Evolutionary conservation across 2,797 vertebrate species (phyloP), one percentile per base, ranked within the genome.

Genomic region (Ctenopoma kingsleyae): DNA sequence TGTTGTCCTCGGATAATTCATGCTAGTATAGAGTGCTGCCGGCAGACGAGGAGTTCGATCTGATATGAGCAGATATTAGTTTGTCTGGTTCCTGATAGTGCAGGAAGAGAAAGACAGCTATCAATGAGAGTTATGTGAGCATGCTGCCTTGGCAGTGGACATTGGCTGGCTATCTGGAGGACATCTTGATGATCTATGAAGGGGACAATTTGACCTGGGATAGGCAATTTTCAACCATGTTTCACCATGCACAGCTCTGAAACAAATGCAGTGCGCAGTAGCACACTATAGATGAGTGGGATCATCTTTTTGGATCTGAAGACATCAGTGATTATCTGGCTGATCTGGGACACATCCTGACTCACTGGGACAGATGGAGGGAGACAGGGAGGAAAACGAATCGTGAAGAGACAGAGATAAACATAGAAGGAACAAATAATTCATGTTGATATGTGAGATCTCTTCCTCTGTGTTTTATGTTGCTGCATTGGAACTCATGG

Each of bases 111-210:
- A 82, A 75, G 67, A 81, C 76, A 73, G 81, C 86, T 87, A 85
- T 92, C 90, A 88, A 65, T 57, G 71, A 90, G 89, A 91, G 91
- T 90, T 90, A 92, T 92, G 89, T 88, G 80, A 87, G 85, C 30
- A 1, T 3, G 55, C 67, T 71, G 81, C 72, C 80, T 82, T 64
- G 67, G 82, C 81, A 72, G 72, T 80, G 75, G 80, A 84, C 70
- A 78, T 67, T 73, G 73, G 64, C 76, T n/a, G 69, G 74, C 78
- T 91, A 92, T 93, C 90, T 92, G 78, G 87, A 92, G 92, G 93
- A 94, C 92, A 92, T 93, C 92, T 92, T 44, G 1, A 73, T 92
- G 92, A 93, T 93, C 84, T 93, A 89, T 91, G 89, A 83, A 86
- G 84, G 90, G 82, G 89, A 87, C 75, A 49, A 48, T 78, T 71